A percentile compares a stretch with the other conserved stretches of the same genome.
Evolutionary conservation across 2,888 invertebrate species (phyloP).

Genomic region (Chymomyza procnemis): DNA sequence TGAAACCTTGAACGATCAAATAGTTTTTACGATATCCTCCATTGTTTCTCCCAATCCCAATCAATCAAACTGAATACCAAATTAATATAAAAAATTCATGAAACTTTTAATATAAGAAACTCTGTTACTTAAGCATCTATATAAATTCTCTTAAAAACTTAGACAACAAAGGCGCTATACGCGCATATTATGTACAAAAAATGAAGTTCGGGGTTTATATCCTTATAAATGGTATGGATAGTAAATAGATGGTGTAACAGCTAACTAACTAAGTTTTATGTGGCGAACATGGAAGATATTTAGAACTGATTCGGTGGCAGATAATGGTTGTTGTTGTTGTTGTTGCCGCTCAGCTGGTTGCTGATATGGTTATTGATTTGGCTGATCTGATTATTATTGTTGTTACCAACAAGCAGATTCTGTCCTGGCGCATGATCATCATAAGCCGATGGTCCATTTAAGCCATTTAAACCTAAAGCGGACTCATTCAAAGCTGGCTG

Average conservation of each 20-base stretch:
- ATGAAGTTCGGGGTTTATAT: slow-evolving; percentile 16
- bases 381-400: slow-evolving; percentile 19
- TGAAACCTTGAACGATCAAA: too few species aligned
- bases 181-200: not conserved
- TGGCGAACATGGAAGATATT: slow-evolving; percentile 67
- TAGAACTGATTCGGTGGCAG: slow-evolving; percentile 67
- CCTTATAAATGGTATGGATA: not conserved
- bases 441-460: not conserved
- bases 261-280: slow-evolving; percentile 72
- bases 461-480: not conserved
- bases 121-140: slow-evolving; percentile 33
- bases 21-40: too few species aligned
- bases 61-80: not conserved
- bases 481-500: slow-evolving; percentile 2
- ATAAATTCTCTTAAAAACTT: slow-evolving; percentile 45
- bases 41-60: not conserved
- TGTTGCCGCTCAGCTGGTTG: slow-evolving; percentile 24
- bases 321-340: slow-evolving; percentile 51
- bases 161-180: slow-evolving; percentile 22
- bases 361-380: slow-evolving; percentile 29
- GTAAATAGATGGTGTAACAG: slow-evolving; percentile 1
- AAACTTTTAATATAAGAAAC: not conserved
- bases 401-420: slow-evolving; percentile 10
- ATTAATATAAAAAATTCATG: not conserved
- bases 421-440: not conserved